Base-by-base conservation (phyloP, 2,113 vertebrate species). In the Corydoras maculifer region DNA sequence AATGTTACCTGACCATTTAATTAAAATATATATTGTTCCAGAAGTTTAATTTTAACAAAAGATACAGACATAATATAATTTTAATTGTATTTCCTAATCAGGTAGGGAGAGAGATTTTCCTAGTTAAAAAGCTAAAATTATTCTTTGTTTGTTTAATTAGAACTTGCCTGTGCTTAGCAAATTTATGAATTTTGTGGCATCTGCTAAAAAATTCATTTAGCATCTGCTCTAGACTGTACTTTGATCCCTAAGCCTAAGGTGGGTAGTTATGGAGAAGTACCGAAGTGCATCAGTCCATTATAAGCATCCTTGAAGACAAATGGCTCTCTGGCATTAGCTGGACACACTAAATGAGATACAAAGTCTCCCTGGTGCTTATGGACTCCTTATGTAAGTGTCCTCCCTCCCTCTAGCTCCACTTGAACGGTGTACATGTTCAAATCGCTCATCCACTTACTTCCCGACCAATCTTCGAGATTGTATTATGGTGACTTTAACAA, bases 401-500 rank as follows among this genome's bases (percentile, higher is more conserved):
- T 69, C 61, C 30, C 55, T 72, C 50, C 61, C 51, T 11, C 65
- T 32, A 76, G 59, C 68, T 79, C 49, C 35, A 50, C 71, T 79
- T 55, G 35, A 69, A 58, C 8, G 18, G 51, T 59, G 74, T 70
- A 70, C 75, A 71, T 70, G 68, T 77, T 77, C 75, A 72, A 75
- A 80, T 72, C 66, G 57, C 69, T 77, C 72, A 69, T 65, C 75
- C 72, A 80, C 62, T 80, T 80, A 80, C 72, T 72, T 67, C 73
- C 75, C 58, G 51, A 80, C 78, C 78, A 76, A 73, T 77, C 79
- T 81, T 64, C 1, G 9, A 78, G 74, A 81, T 81, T 76, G 65
- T 81, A 81, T 78, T 78, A 78, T n/a, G 62, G 30, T 76, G 77
- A 79, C 77, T 79, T 76, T 77, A 77, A 78, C 75, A 81, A 79